Evolutionary conservation across 2,888 invertebrate genomes (phyloP).

Genomic region (Rapana venosa): DNA sequence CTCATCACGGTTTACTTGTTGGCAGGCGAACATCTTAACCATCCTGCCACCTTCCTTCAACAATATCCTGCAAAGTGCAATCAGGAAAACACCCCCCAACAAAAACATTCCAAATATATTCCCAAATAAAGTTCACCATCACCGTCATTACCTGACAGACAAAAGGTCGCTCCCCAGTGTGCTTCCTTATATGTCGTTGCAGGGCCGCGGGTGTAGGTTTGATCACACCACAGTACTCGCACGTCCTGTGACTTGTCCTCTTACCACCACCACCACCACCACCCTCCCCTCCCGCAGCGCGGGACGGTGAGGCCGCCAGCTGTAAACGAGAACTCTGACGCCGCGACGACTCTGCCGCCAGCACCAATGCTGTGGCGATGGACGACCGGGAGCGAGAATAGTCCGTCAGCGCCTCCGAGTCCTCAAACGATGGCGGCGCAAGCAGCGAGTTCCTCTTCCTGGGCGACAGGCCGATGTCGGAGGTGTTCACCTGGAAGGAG

Average conservation of each 20-base stretch:
- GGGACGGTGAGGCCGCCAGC: background rate
- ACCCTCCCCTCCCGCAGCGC: background rate
- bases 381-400: background rate
- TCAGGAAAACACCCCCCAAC: too few species aligned
- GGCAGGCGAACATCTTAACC: too few species aligned
- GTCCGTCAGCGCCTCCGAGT: background rate
- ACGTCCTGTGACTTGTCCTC: constrained; percentile 60
- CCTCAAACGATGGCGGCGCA: background rate
- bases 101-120: too few species aligned
- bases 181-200: constrained; percentile 71
- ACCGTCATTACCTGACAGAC: constrained; percentile 65
- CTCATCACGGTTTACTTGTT: too few species aligned
- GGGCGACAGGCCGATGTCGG: background rate
- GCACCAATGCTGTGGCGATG: constrained; percentile 9
- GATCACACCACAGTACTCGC: constrained; percentile 72
- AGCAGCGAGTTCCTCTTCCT: background rate
- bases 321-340: constrained; percentile 38
- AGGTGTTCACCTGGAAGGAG: constrained; percentile 2
- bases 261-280: constrained; percentile 13
- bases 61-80: too few species aligned
- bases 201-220: constrained; percentile 73
- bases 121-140: too few species aligned
- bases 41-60: too few species aligned
- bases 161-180: constrained; percentile 74
- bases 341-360: constrained; percentile 29